Base-by-base conservation (phyloP, 2,888 invertebrate species). In the Linnaemya vulpina region DNA sequence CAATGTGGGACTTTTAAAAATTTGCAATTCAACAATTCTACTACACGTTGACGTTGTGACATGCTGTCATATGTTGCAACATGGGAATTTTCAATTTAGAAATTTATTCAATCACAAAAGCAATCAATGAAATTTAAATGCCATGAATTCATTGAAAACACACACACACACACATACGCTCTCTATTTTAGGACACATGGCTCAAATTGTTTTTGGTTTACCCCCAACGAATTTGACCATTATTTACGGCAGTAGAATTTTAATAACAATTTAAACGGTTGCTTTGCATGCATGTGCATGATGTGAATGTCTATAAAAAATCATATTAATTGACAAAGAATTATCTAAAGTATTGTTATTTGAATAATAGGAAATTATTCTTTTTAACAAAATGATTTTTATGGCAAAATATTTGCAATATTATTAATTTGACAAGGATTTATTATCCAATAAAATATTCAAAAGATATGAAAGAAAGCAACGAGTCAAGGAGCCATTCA, bases 31-130 rank as follows among this genome's bases (percentile, higher is more conserved):
- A 15, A 68, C 62, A 76, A 71, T 81, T 81, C 40, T 55, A 70
- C 81, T 67, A n/a, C n/a, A n/a, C 77, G 74, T 73, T 81, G 77
- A 77, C 81, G 81, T 58, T 74, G 13, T 77, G 84, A 74, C 84
- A 81, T 60, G 62, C 35, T 84, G 84, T 81, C 84, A 84, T 62
- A 81, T 35, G 55, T 81, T 77, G 30, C 63, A 49, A 84, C 73
- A 84, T 77, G 77, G 62, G 70, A 84, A 73, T 77, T 74, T 71
- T 63, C 51, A 46, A 68, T 38, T 43, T 46, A 71, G 53, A 62
- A 73, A 20, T 35, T 80, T 51, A 25, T 80, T 74, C 67, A 73
- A 80, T 80, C 55, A 65, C 46, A 51, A 38, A 5, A 30, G 30
- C 13, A 15, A 22, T 46, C 51, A 73, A 49, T 77, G 38, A 55